These are phyloP conservation scores for Hydrolagus colliei DNA, from an alignment of 2,797 vertebrate species.

Conservation along the genomic window DNA sequence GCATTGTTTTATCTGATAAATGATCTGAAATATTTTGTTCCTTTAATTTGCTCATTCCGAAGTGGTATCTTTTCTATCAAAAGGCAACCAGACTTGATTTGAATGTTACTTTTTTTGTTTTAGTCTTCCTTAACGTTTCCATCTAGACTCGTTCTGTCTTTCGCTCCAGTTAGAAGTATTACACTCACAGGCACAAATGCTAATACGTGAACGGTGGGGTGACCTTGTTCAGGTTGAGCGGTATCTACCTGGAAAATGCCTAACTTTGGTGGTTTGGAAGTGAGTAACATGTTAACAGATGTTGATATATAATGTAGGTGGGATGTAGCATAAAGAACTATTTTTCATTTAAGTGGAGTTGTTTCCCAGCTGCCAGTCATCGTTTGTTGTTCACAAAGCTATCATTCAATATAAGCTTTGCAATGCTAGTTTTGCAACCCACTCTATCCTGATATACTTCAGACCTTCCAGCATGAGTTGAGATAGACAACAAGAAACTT, in stretches of 20 bases:
- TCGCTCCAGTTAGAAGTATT: constrained; percentile 95
- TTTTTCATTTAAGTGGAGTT: background rate
- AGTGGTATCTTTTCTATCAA: background rate
- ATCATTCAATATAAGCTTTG: background rate
- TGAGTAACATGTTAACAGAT: constrained; percentile 55
- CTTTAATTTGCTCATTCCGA: background rate
- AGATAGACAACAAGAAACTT: too few species aligned
- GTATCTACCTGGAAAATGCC: constrained; percentile 87
- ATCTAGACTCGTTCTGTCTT: constrained; percentile 90
- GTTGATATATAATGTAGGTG: too few species aligned
- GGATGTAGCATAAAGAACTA: too few species aligned
- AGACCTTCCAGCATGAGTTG: too few species aligned
- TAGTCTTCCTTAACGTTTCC: constrained; percentile 59
- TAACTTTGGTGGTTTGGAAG: constrained; percentile 95
- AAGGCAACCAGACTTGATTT: constrained; percentile 12
- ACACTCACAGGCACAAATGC: constrained; percentile 94
- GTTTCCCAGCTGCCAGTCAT: background rate
- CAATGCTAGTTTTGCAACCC: background rate
- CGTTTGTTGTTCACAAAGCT: background rate
- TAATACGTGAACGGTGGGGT: constrained; percentile 93
- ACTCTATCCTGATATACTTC: too few species aligned
- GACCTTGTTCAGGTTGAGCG: constrained; percentile 95
- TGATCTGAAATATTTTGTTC: background rate
- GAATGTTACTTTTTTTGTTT: constrained; percentile 23
- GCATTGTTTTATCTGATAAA: too few species aligned